A percentile compares a stretch with the other conserved stretches of the same genome.
phyloP scores from a whole-genome alignment of 1,140 invertebrate species.

The Akabosia matsudoensis region DNA sequence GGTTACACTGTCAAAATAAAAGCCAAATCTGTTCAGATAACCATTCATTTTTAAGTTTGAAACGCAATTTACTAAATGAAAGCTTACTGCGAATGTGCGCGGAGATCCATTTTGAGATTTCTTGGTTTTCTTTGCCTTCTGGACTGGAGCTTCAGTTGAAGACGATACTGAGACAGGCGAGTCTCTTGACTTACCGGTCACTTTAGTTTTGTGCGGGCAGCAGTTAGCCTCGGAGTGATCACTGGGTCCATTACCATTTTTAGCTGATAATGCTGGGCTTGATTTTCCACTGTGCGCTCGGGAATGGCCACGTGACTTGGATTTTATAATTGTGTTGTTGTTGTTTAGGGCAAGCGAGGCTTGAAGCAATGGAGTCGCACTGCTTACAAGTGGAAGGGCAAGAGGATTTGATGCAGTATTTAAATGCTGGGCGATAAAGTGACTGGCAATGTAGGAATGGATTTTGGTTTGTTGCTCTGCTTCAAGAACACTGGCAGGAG shows the following conservation, averaged over 20 bases:
- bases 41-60: neutral
- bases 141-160: conserved; percentile 39
- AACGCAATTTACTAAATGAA: neutral
- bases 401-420: neutral
- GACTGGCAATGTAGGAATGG: conserved; percentile 17
- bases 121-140: conserved; percentile 2
- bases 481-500: conserved; percentile 46
- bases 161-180: conserved; percentile 45
- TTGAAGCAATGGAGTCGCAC: neutral
- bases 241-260: neutral
- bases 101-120: conserved; percentile 38
- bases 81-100: conserved; percentile 43
- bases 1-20: conserved; percentile 79
- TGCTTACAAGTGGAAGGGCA: neutral
- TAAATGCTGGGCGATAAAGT: neutral
- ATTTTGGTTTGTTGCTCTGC: conserved; percentile 40
- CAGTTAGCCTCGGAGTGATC: no score
- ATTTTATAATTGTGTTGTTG: neutral
- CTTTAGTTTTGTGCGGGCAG: neutral
- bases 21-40: neutral
- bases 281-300: conserved; percentile 2
- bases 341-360: conserved; percentile 22
- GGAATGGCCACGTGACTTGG: neutral
- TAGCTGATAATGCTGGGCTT: neutral
- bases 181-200: neutral